Evolutionary conservation across 2,113 vertebrate species (phyloP), one percentile per base, ranked within the genome.

Genomic region (Microcebus lehilahytsara): DNA sequence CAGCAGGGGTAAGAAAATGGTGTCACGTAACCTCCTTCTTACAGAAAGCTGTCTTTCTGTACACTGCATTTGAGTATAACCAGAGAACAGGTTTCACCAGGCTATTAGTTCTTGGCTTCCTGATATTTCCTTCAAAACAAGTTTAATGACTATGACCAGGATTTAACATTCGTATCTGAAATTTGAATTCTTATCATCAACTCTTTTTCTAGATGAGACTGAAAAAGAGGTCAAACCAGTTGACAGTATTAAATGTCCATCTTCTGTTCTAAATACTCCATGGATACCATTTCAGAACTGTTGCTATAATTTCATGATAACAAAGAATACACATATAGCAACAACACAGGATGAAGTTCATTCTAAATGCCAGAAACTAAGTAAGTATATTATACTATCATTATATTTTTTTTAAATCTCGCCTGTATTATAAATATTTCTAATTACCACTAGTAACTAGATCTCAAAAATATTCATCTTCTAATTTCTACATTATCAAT

Each of bases 201-300:
- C 90, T 94, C 79, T 98, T 92, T 95, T 93, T 96, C 42, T 97
- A 99, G 99, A 98, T 34, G 97, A 99, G 27, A 97, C 23, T 83
- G 98, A 98, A 95, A 96, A 97, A 95, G 98, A 98, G 34, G 74
- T 95, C 51, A 97, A 83, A 85, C 97, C 98, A 51, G 81, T 98
- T n/a, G 78, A 97, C 2, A 98, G 96, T 56, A 94, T 98, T 49
- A 99, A 98, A 69, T 99, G 99, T 98, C 99, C 99, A 13, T 99
- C 99, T 96, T 99, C 99, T 96, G 98, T 98, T 71, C 99, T 99
- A 64, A 99, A 99, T 60, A 99, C 99, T 37, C 99, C 99, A 77
- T 99, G 99, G 99, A 98, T 99, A 98, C 99, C 99, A 42, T 99
- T 99, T 98, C 98, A 98, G 97, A 99, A 99, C 94, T 99, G 99